Evolutionary conservation across 2,797 vertebrate genomes (phyloP).

Genomic region (Propithecus perrieri): DNA sequence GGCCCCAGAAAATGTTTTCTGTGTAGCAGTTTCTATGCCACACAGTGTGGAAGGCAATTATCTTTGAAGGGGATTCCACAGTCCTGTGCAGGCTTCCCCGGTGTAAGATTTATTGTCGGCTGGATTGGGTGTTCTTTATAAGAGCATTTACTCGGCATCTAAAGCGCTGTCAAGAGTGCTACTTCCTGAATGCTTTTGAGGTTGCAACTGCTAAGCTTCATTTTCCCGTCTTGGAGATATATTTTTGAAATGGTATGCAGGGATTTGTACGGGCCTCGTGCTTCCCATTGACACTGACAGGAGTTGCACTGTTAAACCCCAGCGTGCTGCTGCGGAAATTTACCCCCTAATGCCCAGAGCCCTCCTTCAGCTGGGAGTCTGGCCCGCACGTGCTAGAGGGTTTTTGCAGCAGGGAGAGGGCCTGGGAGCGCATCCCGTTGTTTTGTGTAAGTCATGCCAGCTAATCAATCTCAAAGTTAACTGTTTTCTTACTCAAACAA

Average conservation of each 20-base stretch:
- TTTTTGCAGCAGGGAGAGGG: rapidly evolving
- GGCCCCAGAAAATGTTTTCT: slow-evolving; percentile 39
- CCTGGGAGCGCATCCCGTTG: neutral
- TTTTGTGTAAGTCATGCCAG: neutral
- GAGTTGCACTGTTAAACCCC: slow-evolving; percentile 47
- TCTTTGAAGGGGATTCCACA: slow-evolving; percentile 71
- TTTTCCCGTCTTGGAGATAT: slow-evolving; percentile 61
- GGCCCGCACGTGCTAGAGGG: neutral
- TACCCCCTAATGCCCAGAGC: neutral
- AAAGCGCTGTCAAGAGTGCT: slow-evolving; percentile 55
- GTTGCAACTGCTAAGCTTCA: slow-evolving; percentile 65
- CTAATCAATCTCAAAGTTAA: slow-evolving; percentile 14
- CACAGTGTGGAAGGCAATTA: slow-evolving; percentile 60
- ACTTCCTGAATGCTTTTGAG: slow-evolving; percentile 68
- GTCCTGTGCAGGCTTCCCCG: slow-evolving; percentile 42
- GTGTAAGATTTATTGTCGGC: slow-evolving; percentile 63
- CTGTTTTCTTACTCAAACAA: slow-evolving; percentile 29
- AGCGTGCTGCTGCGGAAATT: neutral
- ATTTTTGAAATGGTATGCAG: slow-evolving; percentile 64
- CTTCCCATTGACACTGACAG: slow-evolving; percentile 53
- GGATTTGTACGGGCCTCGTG: slow-evolving; percentile 67
- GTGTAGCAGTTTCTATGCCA: neutral
- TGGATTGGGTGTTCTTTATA: slow-evolving; percentile 70
- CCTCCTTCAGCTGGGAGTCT: neutral
- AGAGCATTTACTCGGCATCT: slow-evolving; percentile 68